Percentiles rank a stretch among this genome's conserved stretches.
These are phyloP conservation scores for Neuroterus valhalla DNA, from an alignment of 1,140 invertebrate species.

Conservation along the genomic window DNA sequence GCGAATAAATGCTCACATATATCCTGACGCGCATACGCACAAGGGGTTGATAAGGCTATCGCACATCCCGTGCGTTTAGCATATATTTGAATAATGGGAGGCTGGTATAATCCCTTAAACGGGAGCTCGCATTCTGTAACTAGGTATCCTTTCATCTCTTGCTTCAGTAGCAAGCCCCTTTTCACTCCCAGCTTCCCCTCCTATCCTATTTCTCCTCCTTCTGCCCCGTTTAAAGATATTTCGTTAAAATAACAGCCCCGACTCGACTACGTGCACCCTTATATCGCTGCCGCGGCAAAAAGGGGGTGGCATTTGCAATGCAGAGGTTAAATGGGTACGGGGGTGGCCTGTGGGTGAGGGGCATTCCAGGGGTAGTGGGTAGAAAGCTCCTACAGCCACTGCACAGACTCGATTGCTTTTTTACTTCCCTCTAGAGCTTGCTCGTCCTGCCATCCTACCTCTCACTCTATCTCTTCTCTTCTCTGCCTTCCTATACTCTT, in stretches of 20 bases:
- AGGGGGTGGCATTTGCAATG: slow-evolving; percentile 76
- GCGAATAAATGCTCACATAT: not conserved
- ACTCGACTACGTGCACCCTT: slow-evolving; percentile 51
- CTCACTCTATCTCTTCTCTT: slow-evolving; percentile 44
- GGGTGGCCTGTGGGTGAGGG: slow-evolving; percentile 52
- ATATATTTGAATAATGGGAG: slow-evolving; percentile 76
- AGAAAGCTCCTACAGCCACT: slow-evolving; percentile 46
- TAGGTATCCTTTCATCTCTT: slow-evolving; percentile 76
- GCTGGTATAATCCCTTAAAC: slow-evolving; percentile 74
- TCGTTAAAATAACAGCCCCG: slow-evolving; percentile 75
- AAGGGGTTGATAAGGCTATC: slow-evolving; percentile 74
- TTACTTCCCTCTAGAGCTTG: slow-evolving; percentile 62
- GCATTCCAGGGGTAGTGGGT: slow-evolving; percentile 40
- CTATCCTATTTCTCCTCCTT: slow-evolving; percentile 41
- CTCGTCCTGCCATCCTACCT: slow-evolving; percentile 45
- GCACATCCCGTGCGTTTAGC: slow-evolving; percentile 73
- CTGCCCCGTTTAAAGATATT: slow-evolving; percentile 74
- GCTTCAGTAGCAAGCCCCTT: slow-evolving; percentile 55
- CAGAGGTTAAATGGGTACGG: slow-evolving; percentile 74
- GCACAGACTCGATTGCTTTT: slow-evolving; percentile 75
- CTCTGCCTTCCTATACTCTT: slow-evolving; percentile 34
- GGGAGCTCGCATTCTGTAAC: slow-evolving; percentile 73
- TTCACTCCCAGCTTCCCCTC: slow-evolving; percentile 36
- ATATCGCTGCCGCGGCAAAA: slow-evolving; percentile 56
- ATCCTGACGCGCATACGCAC: slow-evolving; percentile 22